A percentile compares a stretch with the other conserved stretches of the same genome.
Conservation (phyloP, 2,888 invertebrate species). For the Notocelia uddmanniana region DNA sequence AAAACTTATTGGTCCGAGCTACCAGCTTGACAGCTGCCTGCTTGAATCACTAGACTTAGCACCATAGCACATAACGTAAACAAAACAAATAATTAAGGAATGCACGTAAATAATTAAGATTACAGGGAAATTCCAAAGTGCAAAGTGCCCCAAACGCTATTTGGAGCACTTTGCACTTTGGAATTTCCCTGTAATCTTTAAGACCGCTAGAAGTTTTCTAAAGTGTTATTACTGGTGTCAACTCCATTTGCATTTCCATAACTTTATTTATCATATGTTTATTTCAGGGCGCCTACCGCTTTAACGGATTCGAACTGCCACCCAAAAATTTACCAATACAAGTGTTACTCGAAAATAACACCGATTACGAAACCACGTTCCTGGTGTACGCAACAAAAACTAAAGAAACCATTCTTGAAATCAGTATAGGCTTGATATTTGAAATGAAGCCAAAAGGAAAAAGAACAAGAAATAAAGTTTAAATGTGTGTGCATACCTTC, state of each 20-base stretch:
- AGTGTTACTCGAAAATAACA: background rate
- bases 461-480: background rate
- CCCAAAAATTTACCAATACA: constrained; percentile 26
- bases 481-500: background rate
- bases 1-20: too few relatives aligned
- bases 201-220: too few relatives aligned
- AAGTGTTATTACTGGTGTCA: too few relatives aligned
- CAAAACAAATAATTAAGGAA: too few relatives aligned
- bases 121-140: too few relatives aligned
- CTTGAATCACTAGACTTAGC: too few relatives aligned
- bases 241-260: background rate
- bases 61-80: too few relatives aligned
- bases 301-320: constrained; percentile 17
- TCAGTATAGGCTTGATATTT: constrained; percentile 19
- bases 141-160: too few relatives aligned
- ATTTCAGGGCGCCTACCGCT: constrained; percentile 25
- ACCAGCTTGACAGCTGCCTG: too few relatives aligned
- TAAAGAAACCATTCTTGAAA: constrained; percentile 28
- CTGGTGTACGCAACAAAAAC: constrained; percentile 19
- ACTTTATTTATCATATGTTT: background rate
- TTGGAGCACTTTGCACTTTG: too few relatives aligned
- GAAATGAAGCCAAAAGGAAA: background rate
- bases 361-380: constrained; percentile 23
- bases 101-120: too few relatives aligned
- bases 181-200: too few relatives aligned